Evolutionary conservation across 2,888 invertebrate genomes (phyloP).

Genomic region (Schizotus pectinicornis): DNA sequence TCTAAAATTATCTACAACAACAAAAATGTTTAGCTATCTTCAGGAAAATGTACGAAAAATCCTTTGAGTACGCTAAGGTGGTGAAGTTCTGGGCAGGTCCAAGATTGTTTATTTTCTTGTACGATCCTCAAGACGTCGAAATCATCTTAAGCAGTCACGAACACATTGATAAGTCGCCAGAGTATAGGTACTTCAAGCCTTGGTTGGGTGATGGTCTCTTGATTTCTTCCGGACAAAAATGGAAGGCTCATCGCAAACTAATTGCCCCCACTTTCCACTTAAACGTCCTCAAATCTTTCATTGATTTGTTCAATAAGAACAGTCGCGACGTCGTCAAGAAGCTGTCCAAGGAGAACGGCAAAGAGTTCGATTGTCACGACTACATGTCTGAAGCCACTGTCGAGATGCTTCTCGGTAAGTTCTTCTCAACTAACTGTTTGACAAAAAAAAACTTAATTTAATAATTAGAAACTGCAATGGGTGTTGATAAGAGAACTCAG

Average conservation of each 20-base stretch:
- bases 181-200: conserved; percentile 81
- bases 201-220: conserved; percentile 85
- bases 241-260: conserved; percentile 83
- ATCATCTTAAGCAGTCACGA: conserved; percentile 79
- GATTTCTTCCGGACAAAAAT: conserved; percentile 84
- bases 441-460: neutral
- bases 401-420: conserved; percentile 75
- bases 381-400: conserved; percentile 87
- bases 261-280: conserved; percentile 89
- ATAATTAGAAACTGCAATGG: conserved; percentile 82
- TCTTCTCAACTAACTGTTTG: neutral
- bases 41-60: conserved; percentile 64
- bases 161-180: conserved; percentile 80
- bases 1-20: neutral
- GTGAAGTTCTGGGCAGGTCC: conserved; percentile 80
- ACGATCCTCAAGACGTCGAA: conserved; percentile 80
- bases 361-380: conserved; percentile 79
- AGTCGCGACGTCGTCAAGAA: conserved; percentile 76
- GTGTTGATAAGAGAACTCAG: conserved; percentile 82
- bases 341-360: conserved; percentile 72
- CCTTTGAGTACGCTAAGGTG: conserved; percentile 64
- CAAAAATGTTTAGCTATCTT: conserved; percentile 61
- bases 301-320: conserved; percentile 84
- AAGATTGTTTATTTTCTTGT: conserved; percentile 74
- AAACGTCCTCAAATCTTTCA: conserved; percentile 85